These are phyloP conservation scores for Eidolon helvum DNA, from an alignment of 2,113 vertebrate genomes.

Conservation along the genomic window DNA sequence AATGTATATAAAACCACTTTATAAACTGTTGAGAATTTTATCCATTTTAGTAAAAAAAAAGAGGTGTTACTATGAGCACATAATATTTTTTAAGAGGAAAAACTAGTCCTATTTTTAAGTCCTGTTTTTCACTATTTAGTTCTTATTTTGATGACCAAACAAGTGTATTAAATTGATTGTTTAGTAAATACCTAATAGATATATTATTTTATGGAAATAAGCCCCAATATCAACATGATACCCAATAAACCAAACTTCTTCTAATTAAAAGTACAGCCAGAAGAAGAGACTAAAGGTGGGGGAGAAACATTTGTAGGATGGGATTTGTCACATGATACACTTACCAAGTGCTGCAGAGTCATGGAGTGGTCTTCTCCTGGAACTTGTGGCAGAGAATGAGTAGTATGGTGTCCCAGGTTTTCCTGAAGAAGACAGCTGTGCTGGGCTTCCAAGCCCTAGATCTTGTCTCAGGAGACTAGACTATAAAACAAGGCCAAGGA, in stretches of 20 bases:
- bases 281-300: background rate
- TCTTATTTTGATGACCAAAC: background rate
- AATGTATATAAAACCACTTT: conserved; percentile 19
- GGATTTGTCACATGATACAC: conserved; percentile 37
- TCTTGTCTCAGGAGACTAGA: conserved; percentile 89
- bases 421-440: conserved; percentile 88
- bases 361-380: conserved; percentile 92
- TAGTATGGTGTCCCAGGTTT: conserved; percentile 92
- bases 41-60: background rate
- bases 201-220: background rate
- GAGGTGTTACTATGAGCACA: background rate
- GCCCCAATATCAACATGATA: background rate
- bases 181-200: background rate
- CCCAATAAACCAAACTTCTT: background rate
- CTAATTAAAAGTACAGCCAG: background rate
- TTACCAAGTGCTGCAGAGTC: conserved; percentile 91
- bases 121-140: background rate
- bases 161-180: background rate
- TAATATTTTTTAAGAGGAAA: background rate
- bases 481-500: conserved; percentile 82
- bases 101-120: background rate
- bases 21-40: background rate
- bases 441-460: conserved; percentile 89
- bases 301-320: background rate
- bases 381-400: conserved; percentile 90